Base-by-base conservation (phyloP, 2,113 vertebrate genomes). In the Ahaetulla prasina region DNA sequence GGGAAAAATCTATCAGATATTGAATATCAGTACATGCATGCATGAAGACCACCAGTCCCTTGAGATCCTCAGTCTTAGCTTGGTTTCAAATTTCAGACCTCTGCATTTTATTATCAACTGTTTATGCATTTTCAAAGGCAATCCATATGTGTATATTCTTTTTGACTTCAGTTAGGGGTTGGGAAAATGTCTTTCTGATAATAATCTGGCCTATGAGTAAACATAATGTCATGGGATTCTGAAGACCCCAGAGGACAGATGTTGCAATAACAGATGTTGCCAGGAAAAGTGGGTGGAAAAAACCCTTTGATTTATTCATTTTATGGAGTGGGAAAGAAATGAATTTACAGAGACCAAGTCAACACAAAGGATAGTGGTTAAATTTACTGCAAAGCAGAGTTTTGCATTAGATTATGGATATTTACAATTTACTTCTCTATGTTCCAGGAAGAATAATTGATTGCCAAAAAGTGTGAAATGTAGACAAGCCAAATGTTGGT, bases 201-300 rank as follows among this genome's bases (percentile, higher is more conserved):
- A 91, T 93, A 96, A 96, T 95, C 96, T 95, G 96, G 95, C 94
- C 95, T 96, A 94, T 96, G 97, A 96, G 95, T 97, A 96, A 96
- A 97, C 92, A 95, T 23, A 0, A 95, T 98, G 98, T 98, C 98
- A 97, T 98, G 98, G 97, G 98, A 98, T 97, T 96, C 63, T 16
- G 80, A 91, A 95, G 97, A 98, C 97, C 97, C 97, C 89, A 93
- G 95, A 96, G 96, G 96, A 96, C 96, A 94, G 96, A 97, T 97
- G 96, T 97, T 96, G 97, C 96, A 97, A 98, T 95, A 96, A 94
- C 0, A 63, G 94, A 95, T 2, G 49, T 90, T 90, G 96, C 93
- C 91, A 96, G 96, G 95, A 95, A 96, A 95, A 92, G 55, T 52
- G 25, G 23, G 12, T 2, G 14, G 85, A 54, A 52, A 68, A 50